Conservation (phyloP, 2,797 vertebrate genomes). For the Protosalanx chinensis region DNA sequence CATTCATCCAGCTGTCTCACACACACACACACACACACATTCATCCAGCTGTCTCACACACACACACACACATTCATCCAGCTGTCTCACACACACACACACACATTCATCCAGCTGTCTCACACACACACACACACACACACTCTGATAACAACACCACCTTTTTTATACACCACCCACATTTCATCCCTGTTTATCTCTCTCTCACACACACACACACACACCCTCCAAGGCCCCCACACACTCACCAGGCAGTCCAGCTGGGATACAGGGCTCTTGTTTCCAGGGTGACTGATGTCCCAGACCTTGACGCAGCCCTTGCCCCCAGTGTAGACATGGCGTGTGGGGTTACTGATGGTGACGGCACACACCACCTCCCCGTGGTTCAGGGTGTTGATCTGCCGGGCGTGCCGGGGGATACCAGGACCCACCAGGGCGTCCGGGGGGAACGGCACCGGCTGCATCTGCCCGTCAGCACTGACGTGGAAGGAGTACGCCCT, state of each 20-base stretch:
- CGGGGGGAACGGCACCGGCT: constrained; percentile 80
- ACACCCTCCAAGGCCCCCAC: neutral
- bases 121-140: neutral
- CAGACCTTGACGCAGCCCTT: constrained; percentile 98
- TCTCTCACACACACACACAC: no score
- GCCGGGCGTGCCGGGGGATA: constrained; percentile 80
- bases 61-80: no score
- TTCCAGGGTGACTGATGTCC: constrained; percentile 97
- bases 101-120: neutral
- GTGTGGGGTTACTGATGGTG: constrained; percentile 95
- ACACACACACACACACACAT: no score
- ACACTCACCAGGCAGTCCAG: constrained; percentile 91
- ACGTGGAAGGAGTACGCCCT: constrained; percentile 84
- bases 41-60: no score
- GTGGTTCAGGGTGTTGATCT: constrained; percentile 83
- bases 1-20: no score
- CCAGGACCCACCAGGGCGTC: constrained; percentile 81
- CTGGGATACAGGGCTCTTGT: constrained; percentile 96
- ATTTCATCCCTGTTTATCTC: no score
- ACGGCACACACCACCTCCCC: constrained; percentile 89
- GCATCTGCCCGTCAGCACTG: constrained; percentile 81
- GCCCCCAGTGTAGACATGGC: constrained; percentile 94
- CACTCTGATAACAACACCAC: no score
- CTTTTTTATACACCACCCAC: no score
- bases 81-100: neutral